phyloP scores from a whole-genome alignment of 2,113 vertebrate genomes.

The Macaca nemestrina region DNA sequence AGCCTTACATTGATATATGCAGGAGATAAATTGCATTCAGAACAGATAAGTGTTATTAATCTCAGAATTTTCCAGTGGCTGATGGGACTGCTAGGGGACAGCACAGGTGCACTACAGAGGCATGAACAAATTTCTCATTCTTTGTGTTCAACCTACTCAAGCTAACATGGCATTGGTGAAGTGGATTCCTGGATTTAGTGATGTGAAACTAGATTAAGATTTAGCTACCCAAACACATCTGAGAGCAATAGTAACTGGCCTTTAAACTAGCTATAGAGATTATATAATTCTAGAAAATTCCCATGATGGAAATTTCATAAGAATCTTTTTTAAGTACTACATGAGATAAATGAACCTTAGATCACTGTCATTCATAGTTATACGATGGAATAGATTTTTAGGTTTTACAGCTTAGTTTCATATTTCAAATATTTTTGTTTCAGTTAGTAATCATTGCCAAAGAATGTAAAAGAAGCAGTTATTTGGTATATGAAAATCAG shows the following conservation, averaged over 20 bases:
- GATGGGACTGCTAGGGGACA: background rate
- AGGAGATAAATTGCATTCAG: background rate
- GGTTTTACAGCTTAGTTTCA: constrained; percentile 23
- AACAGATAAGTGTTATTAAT: background rate
- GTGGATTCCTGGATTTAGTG: background rate
- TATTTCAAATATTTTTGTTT: constrained; percentile 37
- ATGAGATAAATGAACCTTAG: background rate
- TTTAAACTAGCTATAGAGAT: background rate
- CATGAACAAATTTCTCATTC: background rate
- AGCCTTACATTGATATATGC: background rate
- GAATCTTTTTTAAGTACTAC: constrained; percentile 1
- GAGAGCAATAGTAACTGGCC: background rate
- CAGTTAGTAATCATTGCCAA: background rate
- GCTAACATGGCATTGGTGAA: background rate
- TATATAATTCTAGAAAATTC: constrained; percentile 12
- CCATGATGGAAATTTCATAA: background rate
- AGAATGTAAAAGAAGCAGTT: background rate
- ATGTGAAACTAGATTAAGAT: background rate
- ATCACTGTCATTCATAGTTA: background rate
- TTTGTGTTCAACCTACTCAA: background rate
- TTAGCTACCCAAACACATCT: background rate
- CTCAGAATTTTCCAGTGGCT: background rate
- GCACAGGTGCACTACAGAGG: background rate
- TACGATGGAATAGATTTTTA: background rate
- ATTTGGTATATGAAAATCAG: background rate